phyloP scores from a whole-genome alignment of 2,888 invertebrate genomes.

The Lordiphosa fenestrarum region DNA sequence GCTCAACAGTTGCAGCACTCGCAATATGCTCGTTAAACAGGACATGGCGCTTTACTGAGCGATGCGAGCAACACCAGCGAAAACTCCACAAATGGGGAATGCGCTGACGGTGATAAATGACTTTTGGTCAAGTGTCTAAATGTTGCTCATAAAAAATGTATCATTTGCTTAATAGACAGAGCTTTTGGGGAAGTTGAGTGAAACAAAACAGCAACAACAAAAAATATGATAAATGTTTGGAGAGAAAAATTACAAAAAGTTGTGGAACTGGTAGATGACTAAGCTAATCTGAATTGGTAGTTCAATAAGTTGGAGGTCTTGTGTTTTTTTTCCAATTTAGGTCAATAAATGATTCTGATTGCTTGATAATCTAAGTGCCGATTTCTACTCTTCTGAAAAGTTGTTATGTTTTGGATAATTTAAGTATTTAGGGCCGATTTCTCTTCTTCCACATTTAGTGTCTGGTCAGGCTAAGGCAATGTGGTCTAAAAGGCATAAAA shows the following conservation, averaged over 20 bases:
- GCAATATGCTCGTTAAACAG: constrained; percentile 36
- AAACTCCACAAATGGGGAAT: constrained; percentile 21
- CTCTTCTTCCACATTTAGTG: too few relatives aligned
- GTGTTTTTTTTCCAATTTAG: too few relatives aligned
- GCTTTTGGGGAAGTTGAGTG: constrained; percentile 11
- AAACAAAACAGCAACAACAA: constrained; percentile 7
- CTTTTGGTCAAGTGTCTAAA: constrained; percentile 13
- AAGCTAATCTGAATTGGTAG: too few relatives aligned
- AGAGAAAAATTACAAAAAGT: not conserved
- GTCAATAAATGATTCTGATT: too few relatives aligned
- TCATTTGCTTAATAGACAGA: constrained; percentile 46
- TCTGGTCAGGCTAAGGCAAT: too few relatives aligned
- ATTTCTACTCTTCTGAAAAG: too few relatives aligned
- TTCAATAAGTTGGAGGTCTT: too few relatives aligned
- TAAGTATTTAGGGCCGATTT: too few relatives aligned
- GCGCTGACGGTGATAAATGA: constrained; percentile 41
- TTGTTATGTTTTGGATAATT: too few relatives aligned
- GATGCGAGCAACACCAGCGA: not conserved
- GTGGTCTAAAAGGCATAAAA: too few relatives aligned
- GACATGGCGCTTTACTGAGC: constrained; percentile 44
- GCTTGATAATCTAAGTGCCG: too few relatives aligned
- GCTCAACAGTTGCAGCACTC: constrained; percentile 32
- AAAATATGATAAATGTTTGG: constrained; percentile 30
- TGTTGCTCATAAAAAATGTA: constrained; percentile 12
- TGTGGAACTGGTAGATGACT: too few relatives aligned